Percentiles rank a stretch among this genome's conserved stretches.
Conservation (phyloP, 2,888 invertebrate genomes). For the Linnaemya vulpina region DNA sequence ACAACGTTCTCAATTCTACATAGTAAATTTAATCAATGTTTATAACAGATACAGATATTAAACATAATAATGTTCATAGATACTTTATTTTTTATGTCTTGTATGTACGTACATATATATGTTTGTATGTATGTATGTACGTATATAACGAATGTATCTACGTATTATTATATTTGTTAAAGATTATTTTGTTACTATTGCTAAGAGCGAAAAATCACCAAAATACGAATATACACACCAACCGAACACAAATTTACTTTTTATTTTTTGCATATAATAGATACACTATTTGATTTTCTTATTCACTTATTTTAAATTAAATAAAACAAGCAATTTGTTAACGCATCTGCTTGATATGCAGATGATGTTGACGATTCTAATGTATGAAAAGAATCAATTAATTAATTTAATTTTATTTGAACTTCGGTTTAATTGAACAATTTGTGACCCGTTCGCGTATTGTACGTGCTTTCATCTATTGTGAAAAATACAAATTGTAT, state of each 20-base stretch:
- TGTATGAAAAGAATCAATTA: constrained; percentile 67
- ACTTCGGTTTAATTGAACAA: constrained; percentile 72
- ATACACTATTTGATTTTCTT: constrained; percentile 7
- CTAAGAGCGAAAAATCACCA: constrained; percentile 16
- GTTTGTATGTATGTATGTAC: background rate
- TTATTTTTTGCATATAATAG: constrained; percentile 2
- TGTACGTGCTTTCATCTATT: constrained; percentile 70
- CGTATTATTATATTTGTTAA: constrained; percentile 22
- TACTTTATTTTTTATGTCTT: background rate
- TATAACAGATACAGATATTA: constrained; percentile 44
- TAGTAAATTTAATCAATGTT: constrained; percentile 52
- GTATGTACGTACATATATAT: background rate
- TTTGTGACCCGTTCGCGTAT: constrained; percentile 71
- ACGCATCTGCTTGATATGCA: constrained; percentile 16
- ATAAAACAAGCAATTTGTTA: constrained; percentile 47
- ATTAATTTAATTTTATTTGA: constrained; percentile 73
- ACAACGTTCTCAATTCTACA: constrained; percentile 36
- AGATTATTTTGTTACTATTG: constrained; percentile 43
- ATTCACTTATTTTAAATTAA: constrained; percentile 44
- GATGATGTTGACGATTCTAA: constrained; percentile 40
- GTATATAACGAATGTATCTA: constrained; percentile 10
- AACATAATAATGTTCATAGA: background rate
- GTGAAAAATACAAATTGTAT: constrained; percentile 72
- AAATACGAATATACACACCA: constrained; percentile 7
- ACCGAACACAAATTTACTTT: constrained; percentile 22